Conservation (phyloP, 1,140 invertebrate genomes). For the Hydropsyche tenuis region DNA sequence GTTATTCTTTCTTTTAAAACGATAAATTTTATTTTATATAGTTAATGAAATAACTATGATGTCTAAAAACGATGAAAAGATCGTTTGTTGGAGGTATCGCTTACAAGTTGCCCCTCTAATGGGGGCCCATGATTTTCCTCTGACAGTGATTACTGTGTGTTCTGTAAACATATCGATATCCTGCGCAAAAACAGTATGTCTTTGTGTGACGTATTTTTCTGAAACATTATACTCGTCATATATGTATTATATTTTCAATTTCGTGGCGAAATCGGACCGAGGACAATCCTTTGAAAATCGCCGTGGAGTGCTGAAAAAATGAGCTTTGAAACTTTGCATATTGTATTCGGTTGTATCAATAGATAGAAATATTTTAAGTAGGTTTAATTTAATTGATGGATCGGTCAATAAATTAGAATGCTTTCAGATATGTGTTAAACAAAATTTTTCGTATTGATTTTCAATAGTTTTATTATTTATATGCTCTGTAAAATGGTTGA, state of each 20-base stretch:
- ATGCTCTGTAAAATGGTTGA: constrained; percentile 1
- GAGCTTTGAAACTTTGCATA: too few species aligned
- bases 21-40: neutral
- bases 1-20: too few species aligned
- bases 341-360: too few species aligned
- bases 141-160: constrained; percentile 41
- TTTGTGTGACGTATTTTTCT: constrained; percentile 29
- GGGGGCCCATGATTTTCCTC: constrained; percentile 25
- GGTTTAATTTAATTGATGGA: too few species aligned
- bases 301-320: too few species aligned
- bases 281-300: neutral
- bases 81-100: constrained; percentile 29
- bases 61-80: constrained; percentile 3
- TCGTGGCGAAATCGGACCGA: neutral
- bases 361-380: too few species aligned
- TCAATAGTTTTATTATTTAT: neutral
- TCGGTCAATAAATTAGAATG: too few species aligned
- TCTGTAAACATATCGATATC: constrained; percentile 36
- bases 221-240: constrained; percentile 18
- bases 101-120: constrained; percentile 29
- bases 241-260: constrained; percentile 20
- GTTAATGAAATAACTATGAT: constrained; percentile 8
- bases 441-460: too few species aligned
- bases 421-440: too few species aligned
- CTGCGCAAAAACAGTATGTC: constrained; percentile 30